phyloP scores from a whole-genome alignment of 2,888 invertebrate species.

The Cephus sareptanus region DNA sequence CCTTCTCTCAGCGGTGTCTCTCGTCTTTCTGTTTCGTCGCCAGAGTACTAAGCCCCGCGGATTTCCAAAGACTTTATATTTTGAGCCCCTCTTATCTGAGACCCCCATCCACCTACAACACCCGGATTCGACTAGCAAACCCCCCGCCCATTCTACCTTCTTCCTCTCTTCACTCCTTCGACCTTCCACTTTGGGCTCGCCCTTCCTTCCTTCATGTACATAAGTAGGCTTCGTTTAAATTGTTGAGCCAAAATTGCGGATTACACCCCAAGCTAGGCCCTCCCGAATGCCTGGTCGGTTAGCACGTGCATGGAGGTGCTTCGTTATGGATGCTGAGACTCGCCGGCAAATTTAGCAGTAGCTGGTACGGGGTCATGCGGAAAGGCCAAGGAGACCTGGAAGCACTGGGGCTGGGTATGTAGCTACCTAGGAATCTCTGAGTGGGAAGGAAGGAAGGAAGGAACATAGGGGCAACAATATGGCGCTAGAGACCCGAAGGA shows the following conservation, averaged over 20 bases:
- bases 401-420: not conserved
- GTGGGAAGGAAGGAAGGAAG: constrained; percentile 37
- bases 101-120: not conserved
- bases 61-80: constrained; percentile 44
- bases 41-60: constrained; percentile 37
- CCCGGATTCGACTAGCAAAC: not conserved
- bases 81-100: constrained; percentile 37
- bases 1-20: constrained; percentile 11
- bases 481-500: constrained; percentile 47
- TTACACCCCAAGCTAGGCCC: not conserved
- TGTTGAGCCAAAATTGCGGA: not conserved
- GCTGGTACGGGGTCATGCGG: not conserved
- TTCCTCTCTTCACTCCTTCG: not conserved
- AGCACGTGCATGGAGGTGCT: constrained; percentile 25
- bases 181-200: not conserved
- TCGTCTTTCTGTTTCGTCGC: constrained; percentile 31
- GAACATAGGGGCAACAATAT: constrained; percentile 62
- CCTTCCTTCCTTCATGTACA: not conserved
- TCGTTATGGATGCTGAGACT: constrained; percentile 45
- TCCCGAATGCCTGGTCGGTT: not conserved
- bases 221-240: not conserved
- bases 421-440: not conserved
- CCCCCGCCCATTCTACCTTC: not conserved
- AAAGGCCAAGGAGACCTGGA: constrained; percentile 6
- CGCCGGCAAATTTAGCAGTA: constrained; percentile 14